Base-by-base conservation (phyloP, 2,113 vertebrate species). In the Trinectes maculatus region DNA sequence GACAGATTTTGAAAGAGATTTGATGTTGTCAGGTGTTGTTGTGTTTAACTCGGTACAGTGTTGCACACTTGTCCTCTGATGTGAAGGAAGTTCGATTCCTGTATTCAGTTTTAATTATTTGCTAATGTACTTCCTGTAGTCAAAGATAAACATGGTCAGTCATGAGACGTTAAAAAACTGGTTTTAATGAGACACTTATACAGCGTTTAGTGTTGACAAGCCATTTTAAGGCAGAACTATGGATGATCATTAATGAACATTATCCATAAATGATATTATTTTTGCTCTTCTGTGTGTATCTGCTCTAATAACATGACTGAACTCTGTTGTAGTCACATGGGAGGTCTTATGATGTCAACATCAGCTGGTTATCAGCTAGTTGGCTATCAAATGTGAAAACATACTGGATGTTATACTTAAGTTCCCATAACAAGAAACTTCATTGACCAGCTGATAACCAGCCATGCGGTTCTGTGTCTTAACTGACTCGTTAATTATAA, bases 401-500 rank as follows among this genome's bases (percentile, higher is more conserved):
- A 33, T 33, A 8, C 31, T 8, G 21, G 11, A 13, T 46, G 22
- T 46, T 24, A 9, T 8, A 8, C 12, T 15, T 2, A 24, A 24
- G 43, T 46, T 25, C 21, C 43, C 43, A 46, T 24, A 12, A 46
- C 43, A 15, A 13, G 21, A 22, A 13, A 9, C 11, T 15, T 46
- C 43, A 44, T 44, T 18, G 11, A 5, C 22, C 43, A 46, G 43
- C 21, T 25, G 21, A 25, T 25, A 24, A 5, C 19, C 21, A 24
- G 43, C 43, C 43, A 24, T 3, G 21, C 43, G 2, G 43, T 21
- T 61, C 25, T 55, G 36, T 22, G 31, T 71, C 51, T 56, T 44
- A 15, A 60, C 54, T 28, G 11, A 36, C 62, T 69, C 13, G 57
- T 61, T 65, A 16, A 56, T 25, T 60, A 11, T 70, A 74, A 82